Base-by-base conservation (phyloP, 2,113 vertebrate genomes). In the Oryzias javanicus region DNA sequence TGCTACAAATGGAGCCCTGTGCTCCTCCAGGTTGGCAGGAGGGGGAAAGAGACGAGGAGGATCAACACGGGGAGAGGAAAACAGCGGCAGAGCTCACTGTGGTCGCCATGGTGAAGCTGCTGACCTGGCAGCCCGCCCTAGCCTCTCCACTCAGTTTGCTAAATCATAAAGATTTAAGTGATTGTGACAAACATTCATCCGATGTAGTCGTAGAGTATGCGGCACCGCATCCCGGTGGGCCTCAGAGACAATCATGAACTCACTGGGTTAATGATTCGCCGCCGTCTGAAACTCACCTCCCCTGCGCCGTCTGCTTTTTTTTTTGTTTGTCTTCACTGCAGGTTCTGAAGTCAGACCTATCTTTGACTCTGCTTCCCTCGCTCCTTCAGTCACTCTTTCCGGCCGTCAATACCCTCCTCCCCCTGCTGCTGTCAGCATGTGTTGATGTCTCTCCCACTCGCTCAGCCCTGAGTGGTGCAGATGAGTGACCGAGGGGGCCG, bases 51-150 rank as follows among this genome's bases (percentile, higher is more conserved):
- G 18, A 4, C 16, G 41, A 48, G 45, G 41, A 46, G 42, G 16
- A 63, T 27, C 6, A 22, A 60, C 49, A 25, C 46, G 45, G 42
- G 48, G 76, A 61, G 70, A 72, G 75, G 65, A 81, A 80, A 82
- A 76, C 78, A 78, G 65, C 78, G 66, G 72, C 57, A 14, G 74
- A 60, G 60, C 77, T 82, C 58, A 58, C 70, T 70, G 78, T 76
- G 78, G 88, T 88, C 86, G 83, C 86, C 84, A 85, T 88, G 86
- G 88, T 82, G 88, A 89, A 49, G 69, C 80, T 86, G 81, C 85
- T 87, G 85, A 85, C 81, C 84, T 87, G 80, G 85, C 80, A 83
- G 67, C 62, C 60, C 60, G 42, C 69, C 24, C 51, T 65, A 29
- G 6, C 54, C 64, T 51, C 60, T 29, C 22, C 53, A 41, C 55